A percentile compares a stretch with the other conserved stretches of the same genome.
phyloP scores from a whole-genome alignment of 2,888 invertebrate genomes.

The Metalampra italica region DNA sequence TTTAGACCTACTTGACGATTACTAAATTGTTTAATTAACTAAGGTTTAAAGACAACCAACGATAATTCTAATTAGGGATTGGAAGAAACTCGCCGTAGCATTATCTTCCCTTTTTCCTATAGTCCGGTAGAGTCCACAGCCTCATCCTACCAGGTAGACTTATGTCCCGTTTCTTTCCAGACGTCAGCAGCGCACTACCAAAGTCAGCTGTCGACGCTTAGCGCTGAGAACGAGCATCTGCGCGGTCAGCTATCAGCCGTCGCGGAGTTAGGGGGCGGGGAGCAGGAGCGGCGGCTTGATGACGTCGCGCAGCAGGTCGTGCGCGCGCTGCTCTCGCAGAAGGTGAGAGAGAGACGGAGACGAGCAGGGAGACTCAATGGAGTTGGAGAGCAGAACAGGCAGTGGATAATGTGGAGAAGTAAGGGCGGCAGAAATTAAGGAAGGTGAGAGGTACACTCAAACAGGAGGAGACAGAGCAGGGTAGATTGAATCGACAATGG shows the following conservation, averaged over 20 bases:
- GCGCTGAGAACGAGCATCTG: slow-evolving; percentile 83
- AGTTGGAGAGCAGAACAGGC: too few relatives aligned
- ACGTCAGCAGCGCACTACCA: slow-evolving; percentile 86
- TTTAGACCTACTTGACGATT: too few relatives aligned
- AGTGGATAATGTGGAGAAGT: too few relatives aligned
- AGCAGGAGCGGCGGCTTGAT: slow-evolving; percentile 89
- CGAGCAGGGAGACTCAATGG: not conserved
- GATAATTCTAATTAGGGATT: too few relatives aligned
- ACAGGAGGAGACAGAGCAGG: too few relatives aligned
- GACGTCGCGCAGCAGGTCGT: slow-evolving; percentile 91
- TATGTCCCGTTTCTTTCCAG: slow-evolving; percentile 55
- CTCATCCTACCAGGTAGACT: not conserved
- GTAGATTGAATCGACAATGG: too few relatives aligned
- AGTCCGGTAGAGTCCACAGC: too few relatives aligned
- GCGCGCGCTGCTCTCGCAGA: slow-evolving; percentile 89
- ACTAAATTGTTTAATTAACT: too few relatives aligned
- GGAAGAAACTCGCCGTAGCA: too few relatives aligned
- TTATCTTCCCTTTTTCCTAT: too few relatives aligned
- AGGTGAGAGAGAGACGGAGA: slow-evolving; percentile 69
- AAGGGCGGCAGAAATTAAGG: too few relatives aligned
- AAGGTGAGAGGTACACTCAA: not conserved
- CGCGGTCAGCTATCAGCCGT: slow-evolving; percentile 75
- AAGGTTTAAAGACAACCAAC: too few relatives aligned
- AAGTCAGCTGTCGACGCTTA: slow-evolving; percentile 81
- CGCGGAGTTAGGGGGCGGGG: slow-evolving; percentile 63